Percentiles rank a stretch among this genome's conserved stretches.
Conservation (phyloP, 2,888 invertebrate species). For the Odontocerum albicorne region DNA sequence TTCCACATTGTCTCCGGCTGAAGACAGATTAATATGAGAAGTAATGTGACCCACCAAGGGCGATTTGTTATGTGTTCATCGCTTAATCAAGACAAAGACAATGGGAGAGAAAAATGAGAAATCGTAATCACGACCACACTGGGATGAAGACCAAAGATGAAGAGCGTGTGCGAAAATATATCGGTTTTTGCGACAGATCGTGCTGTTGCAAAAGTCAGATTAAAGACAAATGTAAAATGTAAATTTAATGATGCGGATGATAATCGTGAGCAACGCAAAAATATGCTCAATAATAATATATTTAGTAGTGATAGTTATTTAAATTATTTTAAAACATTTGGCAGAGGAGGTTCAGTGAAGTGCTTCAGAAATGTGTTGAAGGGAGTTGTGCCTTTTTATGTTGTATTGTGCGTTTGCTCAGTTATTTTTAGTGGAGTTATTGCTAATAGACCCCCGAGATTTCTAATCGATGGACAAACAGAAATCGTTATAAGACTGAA, state of each 20-base stretch:
- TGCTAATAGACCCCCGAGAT: constrained; percentile 82
- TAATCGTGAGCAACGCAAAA: constrained; percentile 16
- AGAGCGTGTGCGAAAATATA: constrained; percentile 40
- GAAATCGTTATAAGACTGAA: constrained; percentile 89
- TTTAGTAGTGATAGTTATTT: constrained; percentile 7
- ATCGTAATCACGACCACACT: background rate
- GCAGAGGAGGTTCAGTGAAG: constrained; percentile 7
- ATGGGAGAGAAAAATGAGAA: constrained; percentile 47
- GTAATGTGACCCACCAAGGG: constrained; percentile 17
- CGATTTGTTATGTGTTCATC: constrained; percentile 9
- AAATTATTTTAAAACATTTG: background rate
- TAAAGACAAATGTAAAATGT: constrained; percentile 43
- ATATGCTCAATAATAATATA: constrained; percentile 9
- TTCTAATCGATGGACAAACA: constrained; percentile 84
- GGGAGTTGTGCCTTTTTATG: constrained; percentile 18
- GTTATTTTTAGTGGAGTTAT: constrained; percentile 40
- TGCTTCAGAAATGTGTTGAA: background rate
- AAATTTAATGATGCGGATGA: background rate
- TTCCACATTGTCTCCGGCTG: constrained; percentile 33
- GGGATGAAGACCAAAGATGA: constrained; percentile 36
- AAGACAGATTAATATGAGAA: constrained; percentile 27
- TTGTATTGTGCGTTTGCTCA: constrained; percentile 30
- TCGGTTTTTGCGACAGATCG: constrained; percentile 38
- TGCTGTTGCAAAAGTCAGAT: constrained; percentile 44
- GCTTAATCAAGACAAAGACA: constrained; percentile 36